Percentiles rank a stretch among this genome's conserved stretches.
Conservation (phyloP, 2,797 vertebrate genomes). For the Vultur gryphus region DNA sequence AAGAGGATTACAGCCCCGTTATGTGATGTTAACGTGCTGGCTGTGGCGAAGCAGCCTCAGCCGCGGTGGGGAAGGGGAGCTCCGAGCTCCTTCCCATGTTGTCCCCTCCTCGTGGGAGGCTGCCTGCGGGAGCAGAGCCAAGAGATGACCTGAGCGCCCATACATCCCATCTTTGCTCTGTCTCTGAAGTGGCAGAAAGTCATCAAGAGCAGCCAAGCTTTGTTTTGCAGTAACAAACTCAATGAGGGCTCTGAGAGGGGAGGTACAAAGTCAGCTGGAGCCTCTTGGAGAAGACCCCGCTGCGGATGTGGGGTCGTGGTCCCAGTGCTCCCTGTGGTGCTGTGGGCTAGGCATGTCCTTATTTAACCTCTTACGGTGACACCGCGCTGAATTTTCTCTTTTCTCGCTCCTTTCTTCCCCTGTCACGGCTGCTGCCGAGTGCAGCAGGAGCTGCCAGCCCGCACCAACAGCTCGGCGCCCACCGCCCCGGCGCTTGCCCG, state of each 20-base stretch:
- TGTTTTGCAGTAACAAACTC: background rate
- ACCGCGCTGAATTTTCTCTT: background rate
- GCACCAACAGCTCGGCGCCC: constrained; percentile 66
- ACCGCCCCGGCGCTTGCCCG: background rate
- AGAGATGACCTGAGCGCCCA: background rate
- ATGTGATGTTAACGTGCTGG: background rate
- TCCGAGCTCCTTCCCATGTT: background rate
- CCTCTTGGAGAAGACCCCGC: background rate
- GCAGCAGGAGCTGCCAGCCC: constrained; percentile 87
- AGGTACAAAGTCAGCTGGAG: background rate
- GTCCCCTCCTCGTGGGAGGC: background rate
- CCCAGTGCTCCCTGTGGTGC: background rate
- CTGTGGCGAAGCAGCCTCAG: background rate
- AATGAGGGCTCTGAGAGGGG: background rate
- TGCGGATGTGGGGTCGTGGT: background rate
- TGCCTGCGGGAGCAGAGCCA: background rate
- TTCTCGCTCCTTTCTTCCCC: background rate
- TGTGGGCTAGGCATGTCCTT: background rate
- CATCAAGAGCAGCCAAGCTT: background rate
- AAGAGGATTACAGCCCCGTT: constrained; percentile 41
- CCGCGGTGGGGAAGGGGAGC: background rate
- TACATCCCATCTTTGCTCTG: background rate
- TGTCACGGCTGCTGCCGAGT: background rate
- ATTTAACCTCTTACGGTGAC: background rate
- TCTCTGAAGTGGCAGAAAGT: background rate